Conservation (phyloP, 2,888 invertebrate species). For the Chymomyza caudatula region DNA sequence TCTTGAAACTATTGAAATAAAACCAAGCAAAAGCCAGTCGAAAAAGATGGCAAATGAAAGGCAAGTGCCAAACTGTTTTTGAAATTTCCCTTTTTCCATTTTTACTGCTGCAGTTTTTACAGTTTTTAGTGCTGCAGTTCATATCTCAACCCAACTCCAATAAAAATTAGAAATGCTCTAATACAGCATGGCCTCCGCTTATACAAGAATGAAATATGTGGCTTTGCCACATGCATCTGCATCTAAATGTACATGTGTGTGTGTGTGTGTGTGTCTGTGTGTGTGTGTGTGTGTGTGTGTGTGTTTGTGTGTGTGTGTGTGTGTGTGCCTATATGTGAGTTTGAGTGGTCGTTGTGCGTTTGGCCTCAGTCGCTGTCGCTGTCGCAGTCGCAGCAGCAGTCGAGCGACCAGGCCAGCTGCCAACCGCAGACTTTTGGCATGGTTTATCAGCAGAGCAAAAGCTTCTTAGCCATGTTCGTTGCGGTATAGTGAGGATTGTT, state of each 20-base stretch:
- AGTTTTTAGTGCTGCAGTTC: background rate
- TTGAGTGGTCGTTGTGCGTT: background rate
- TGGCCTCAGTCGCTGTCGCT: background rate
- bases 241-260: background rate
- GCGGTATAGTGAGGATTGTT: slow-evolving; percentile 25
- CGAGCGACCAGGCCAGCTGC: slow-evolving; percentile 52
- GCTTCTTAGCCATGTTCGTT: slow-evolving; percentile 45
- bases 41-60: background rate
- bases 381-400: background rate
- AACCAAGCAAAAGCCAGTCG: background rate
- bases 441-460: slow-evolving; percentile 58
- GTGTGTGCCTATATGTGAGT: background rate
- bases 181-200: slow-evolving; percentile 43
- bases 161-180: slow-evolving; percentile 57
- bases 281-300: background rate
- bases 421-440: slow-evolving; percentile 68
- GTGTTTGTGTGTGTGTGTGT: background rate
- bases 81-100: slow-evolving; percentile 22
- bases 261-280: background rate
- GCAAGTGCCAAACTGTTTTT: slow-evolving; percentile 15
- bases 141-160: slow-evolving; percentile 35
- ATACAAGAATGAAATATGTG: slow-evolving; percentile 54
- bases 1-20: slow-evolving; percentile 1
- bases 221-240: background rate
- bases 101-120: background rate